Evolutionary conservation across 2,888 invertebrate species (phyloP).

Genomic region (Heliconius cydno): DNA sequence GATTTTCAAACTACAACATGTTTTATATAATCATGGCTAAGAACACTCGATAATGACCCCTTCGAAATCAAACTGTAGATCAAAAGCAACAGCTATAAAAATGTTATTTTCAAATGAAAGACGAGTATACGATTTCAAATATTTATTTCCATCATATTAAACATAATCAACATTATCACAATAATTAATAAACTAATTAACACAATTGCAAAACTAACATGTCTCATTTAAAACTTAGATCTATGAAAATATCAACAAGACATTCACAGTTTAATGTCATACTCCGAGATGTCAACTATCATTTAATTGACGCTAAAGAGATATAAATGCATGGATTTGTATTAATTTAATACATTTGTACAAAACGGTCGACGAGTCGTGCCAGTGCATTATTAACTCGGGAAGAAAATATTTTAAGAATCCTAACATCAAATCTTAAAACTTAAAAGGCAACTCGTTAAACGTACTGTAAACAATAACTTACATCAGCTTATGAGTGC

Average conservation of each 20-base stretch:
- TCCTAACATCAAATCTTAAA: too few relatives aligned
- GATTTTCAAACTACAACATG: too few relatives aligned
- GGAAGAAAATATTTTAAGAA: too few relatives aligned
- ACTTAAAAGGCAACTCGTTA: too few relatives aligned
- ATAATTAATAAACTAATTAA: background rate
- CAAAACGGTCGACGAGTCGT: background rate
- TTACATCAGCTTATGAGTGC: too few relatives aligned
- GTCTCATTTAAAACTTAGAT: slow-evolving; percentile 11
- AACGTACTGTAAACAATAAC: too few relatives aligned
- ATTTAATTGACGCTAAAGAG: background rate
- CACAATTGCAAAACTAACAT: slow-evolving; percentile 20
- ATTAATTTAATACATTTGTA: background rate
- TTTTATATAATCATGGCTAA: too few relatives aligned
- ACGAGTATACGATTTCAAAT: background rate
- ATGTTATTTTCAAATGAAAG: too few relatives aligned
- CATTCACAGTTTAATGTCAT: background rate
- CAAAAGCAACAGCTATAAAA: too few relatives aligned
- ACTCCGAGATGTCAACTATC: background rate
- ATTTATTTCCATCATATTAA: slow-evolving; percentile 12
- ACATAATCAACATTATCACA: slow-evolving; percentile 17
- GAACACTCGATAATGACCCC: too few relatives aligned
- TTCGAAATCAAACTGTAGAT: too few relatives aligned
- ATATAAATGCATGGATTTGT: background rate
- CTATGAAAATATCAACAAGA: background rate
- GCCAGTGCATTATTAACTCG: too few relatives aligned